Conservation (phyloP, 2,888 invertebrate species). For the Gandaritis pyraliata region DNA sequence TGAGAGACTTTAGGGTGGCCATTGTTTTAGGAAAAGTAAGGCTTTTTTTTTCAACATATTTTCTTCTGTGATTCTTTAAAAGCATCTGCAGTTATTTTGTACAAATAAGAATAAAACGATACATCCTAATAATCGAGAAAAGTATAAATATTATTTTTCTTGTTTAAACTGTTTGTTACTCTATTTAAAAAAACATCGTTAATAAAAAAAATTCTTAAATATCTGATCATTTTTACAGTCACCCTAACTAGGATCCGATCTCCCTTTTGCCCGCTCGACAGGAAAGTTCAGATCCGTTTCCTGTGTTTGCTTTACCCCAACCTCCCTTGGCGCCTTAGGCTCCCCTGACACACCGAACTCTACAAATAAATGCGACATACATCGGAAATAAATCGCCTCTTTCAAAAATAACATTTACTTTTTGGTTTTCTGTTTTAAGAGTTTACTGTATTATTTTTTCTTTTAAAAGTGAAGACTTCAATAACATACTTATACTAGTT, state of each 20-base stretch:
- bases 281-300: slow-evolving; percentile 80
- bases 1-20: slow-evolving; percentile 51
- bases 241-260: slow-evolving; percentile 61
- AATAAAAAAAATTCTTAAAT: background rate
- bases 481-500: background rate
- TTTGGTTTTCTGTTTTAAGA: slow-evolving; percentile 26
- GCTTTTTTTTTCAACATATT: background rate
- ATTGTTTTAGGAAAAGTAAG: slow-evolving; percentile 29
- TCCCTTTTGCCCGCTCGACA: slow-evolving; percentile 70
- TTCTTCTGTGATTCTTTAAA: background rate
- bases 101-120: too few relatives aligned
- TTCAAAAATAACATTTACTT: slow-evolving; percentile 63
- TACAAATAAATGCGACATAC: slow-evolving; percentile 74
- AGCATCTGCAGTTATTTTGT: too few relatives aligned
- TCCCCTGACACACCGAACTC: slow-evolving; percentile 59
- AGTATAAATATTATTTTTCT: too few relatives aligned
- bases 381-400: slow-evolving; percentile 67
- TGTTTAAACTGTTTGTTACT: too few relatives aligned
- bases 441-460: background rate
- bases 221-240: slow-evolving; percentile 42
- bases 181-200: too few relatives aligned
- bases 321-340: slow-evolving; percentile 56
- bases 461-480: too few relatives aligned
- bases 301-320: slow-evolving; percentile 70
- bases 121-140: too few relatives aligned